Evolutionary conservation across 2,113 vertebrate genomes (phyloP).

Genomic region (Tichodroma muraria): DNA sequence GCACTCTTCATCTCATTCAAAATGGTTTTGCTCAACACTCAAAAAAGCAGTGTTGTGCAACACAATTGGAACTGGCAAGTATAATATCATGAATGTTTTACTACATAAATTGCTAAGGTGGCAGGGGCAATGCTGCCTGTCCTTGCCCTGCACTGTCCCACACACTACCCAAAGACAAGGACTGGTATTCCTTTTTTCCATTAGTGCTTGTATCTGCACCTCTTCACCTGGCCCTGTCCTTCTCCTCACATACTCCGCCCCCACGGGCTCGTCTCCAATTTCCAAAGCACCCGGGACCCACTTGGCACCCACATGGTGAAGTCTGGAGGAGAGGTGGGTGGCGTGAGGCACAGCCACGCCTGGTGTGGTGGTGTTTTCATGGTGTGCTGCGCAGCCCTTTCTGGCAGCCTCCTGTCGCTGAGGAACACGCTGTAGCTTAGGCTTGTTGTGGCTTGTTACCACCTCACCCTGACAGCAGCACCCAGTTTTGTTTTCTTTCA

Average conservation of each 20-base stretch:
- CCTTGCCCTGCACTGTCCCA: neutral
- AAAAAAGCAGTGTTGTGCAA: neutral
- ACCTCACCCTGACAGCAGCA: neutral
- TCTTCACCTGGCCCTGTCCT: neutral
- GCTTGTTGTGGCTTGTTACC: neutral
- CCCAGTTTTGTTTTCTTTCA: neutral
- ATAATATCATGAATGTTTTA: neutral
- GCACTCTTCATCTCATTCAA: neutral
- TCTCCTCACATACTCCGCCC: neutral
- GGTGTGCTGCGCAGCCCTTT: neutral
- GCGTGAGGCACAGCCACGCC: neutral
- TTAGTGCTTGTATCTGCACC: neutral
- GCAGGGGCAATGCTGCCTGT: neutral
- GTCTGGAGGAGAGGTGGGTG: neutral
- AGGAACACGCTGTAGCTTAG: neutral
- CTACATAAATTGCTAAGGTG: neutral
- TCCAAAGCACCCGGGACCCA: neutral
- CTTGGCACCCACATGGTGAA: neutral
- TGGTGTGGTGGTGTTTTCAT: accelerated
- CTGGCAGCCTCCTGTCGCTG: neutral
- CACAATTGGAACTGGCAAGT: neutral
- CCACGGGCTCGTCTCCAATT: neutral
- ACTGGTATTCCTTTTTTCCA: neutral
- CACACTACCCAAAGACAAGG: neutral
- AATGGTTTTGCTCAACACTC: neutral